Conservation (phyloP, 2,888 invertebrate species). For the Eupithecia subfuscata region DNA sequence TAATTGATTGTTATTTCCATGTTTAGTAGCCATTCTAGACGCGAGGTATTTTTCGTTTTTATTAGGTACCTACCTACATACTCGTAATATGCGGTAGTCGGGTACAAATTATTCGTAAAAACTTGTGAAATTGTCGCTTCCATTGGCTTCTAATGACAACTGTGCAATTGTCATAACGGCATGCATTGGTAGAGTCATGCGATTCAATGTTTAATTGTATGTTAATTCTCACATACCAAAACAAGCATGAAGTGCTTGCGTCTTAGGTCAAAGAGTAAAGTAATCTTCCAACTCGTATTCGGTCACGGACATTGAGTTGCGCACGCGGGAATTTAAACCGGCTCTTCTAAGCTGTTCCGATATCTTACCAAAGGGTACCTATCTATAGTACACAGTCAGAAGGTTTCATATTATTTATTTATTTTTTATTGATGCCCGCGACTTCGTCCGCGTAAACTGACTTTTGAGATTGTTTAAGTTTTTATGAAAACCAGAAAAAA, state of each 20-base stretch:
- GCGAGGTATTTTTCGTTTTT: neutral
- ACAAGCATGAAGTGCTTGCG: neutral
- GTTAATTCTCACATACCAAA: neutral
- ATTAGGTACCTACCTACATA: slow-evolving; percentile 9
- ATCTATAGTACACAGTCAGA: neutral
- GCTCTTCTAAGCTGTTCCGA: neutral
- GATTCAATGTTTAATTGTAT: slow-evolving; percentile 1
- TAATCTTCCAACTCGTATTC: neutral
- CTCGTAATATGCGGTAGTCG: slow-evolving; percentile 38
- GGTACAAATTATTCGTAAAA: slow-evolving; percentile 23
- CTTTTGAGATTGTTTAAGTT: too few relatives aligned
- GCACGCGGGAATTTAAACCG: neutral
- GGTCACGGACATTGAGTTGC: neutral
- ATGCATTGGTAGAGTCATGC: slow-evolving; percentile 6
- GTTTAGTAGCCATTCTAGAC: neutral
- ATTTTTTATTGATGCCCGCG: too few relatives aligned
- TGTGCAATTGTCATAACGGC: slow-evolving; percentile 4
- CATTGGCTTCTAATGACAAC: slow-evolving; percentile 23
- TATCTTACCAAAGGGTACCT: neutral
- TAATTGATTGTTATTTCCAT: neutral
- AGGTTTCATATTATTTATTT: neutral
- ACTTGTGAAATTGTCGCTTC: slow-evolving; percentile 24
- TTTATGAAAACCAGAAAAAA: too few relatives aligned
- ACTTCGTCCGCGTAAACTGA: too few relatives aligned
- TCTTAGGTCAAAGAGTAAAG: slow-evolving; percentile 2